Percentiles rank a stretch among this genome's conserved stretches.
These are phyloP conservation scores for Melangyna quadrimaculata DNA, from an alignment of 2,888 invertebrate genomes.

Conservation along the genomic window DNA sequence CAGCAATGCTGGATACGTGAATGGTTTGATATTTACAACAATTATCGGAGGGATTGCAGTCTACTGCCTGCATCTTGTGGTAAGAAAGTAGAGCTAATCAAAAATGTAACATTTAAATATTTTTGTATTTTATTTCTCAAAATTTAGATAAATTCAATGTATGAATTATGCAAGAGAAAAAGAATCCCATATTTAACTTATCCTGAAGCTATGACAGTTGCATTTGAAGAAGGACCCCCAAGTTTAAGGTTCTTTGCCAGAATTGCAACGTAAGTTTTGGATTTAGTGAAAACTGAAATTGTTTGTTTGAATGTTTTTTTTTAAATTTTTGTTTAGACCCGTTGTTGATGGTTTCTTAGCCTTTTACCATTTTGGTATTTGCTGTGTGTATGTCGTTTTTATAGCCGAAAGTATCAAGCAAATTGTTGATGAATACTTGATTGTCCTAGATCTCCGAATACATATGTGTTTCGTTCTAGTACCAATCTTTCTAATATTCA, in stretches of 20 bases:
- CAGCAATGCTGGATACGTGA: conserved; percentile 93
- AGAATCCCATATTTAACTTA: conserved; percentile 90
- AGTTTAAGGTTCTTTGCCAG: conserved; percentile 84
- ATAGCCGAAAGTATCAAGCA: conserved; percentile 92
- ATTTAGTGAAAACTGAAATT: neutral
- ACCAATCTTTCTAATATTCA: conserved; percentile 87
- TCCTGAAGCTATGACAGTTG: conserved; percentile 90
- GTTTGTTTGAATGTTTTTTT: no score
- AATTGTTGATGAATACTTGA: conserved; percentile 85
- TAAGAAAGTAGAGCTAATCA: conserved; percentile 77
- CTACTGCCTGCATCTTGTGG: conserved; percentile 96
- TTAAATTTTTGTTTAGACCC: conserved; percentile 84
- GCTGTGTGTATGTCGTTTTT: conserved; percentile 98
- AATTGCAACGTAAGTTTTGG: conserved; percentile 80
- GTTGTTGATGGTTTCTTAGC: conserved; percentile 91
- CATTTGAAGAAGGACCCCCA: conserved; percentile 88
- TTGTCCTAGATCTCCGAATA: conserved; percentile 81
- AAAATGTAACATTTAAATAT: neutral
- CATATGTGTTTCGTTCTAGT: conserved; percentile 85
- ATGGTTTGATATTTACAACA: conserved; percentile 92
- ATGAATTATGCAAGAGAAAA: conserved; percentile 83
- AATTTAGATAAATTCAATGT: conserved; percentile 79
- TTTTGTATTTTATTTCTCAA: neutral
- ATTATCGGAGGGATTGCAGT: conserved; percentile 94
- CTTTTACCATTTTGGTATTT: conserved; percentile 97